These are phyloP conservation scores for Chondrosia reniformis DNA, from an alignment of 37 sponge, comb jelly and placozoan genomes.

Conservation along the genomic window DNA sequence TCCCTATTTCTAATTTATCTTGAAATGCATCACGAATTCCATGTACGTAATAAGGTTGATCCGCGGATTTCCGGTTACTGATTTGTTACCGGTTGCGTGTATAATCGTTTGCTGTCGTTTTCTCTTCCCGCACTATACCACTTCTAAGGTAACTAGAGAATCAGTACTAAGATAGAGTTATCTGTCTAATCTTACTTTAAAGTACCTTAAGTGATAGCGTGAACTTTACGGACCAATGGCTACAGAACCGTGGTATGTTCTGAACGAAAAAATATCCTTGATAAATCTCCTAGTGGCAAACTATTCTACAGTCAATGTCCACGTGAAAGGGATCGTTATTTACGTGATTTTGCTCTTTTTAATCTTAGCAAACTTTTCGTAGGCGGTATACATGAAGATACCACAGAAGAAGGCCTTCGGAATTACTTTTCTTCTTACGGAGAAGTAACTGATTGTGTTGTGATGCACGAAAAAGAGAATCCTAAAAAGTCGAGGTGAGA, in stretches of 20 bases:
- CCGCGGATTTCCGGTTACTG: not conserved
- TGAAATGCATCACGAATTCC: too few species aligned
- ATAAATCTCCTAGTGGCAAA: not conserved
- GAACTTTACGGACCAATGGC: slow-evolving; percentile 14
- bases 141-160: too few species aligned
- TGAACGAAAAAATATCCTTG: not conserved
- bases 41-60: too few species aligned
- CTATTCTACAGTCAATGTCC: not conserved
- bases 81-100: not conserved
- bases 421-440: slow-evolving; percentile 56
- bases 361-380: slow-evolving; percentile 58
- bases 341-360: not conserved
- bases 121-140: too few species aligned
- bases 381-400: slow-evolving; percentile 67
- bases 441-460: slow-evolving; percentile 47
- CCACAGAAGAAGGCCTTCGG: slow-evolving; percentile 48
- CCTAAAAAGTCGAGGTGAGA: not conserved
- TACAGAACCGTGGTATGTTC: not conserved
- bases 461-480: not conserved
- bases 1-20: too few species aligned
- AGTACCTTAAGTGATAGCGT: slow-evolving; percentile 6
- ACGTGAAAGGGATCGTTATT: too few species aligned
- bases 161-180: not conserved
- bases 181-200: slow-evolving; percentile 18
- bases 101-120: too few species aligned